Base-by-base conservation (phyloP, 2,113 vertebrate genomes). In the Varanus salvator region DNA sequence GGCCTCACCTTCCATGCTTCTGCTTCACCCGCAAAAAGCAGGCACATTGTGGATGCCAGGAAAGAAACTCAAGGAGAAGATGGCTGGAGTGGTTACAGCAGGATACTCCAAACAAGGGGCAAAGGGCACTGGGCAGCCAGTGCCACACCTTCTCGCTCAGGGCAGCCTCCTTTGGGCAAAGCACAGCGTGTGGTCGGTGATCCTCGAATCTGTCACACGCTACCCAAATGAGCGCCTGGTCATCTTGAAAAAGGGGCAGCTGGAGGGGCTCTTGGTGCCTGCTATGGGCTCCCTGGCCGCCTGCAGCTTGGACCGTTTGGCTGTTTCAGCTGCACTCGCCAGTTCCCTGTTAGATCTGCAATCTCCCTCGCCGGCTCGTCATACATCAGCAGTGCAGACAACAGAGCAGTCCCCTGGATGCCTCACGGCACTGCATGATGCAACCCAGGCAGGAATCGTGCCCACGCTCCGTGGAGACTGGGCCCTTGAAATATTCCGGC, bases 311-410 rank as follows among this genome's bases (percentile, higher is more conserved):
- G 29, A 21, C 29, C 84, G 60, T 21, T 72, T 77, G 66, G 34
- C 83, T 2, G 78, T 17, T 9, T 85, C 60, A 4, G 71, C 57
- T 25, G 69, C 31, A 2, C 23, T 54, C 2, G 12, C 75, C 8
- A 90, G 52, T 0, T 72, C 52, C 76, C 84, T 29, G 25, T 90
- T 90, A 0, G 66, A 52, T 21, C 34, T 60, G 64, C 86, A 69
- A 21, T 85, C 84, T 6, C 84, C 57, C 64, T 80, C 60, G 64
- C 60, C 50, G 87, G 97, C 97, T 5, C 91, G 86, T 92, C 97
- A 44, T 1, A 44, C 38, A 93, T 19, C 85, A 69, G 78, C 94
- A 93, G 25, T 91, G 87, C 0, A 92, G 93, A 84, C 94, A 95
- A 6, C 52, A 88, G 90, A 78, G 80, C 0, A 52, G 38, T 3